These are phyloP conservation scores for Dendrocopos noguchii DNA, from an alignment of 2,113 vertebrate species.

Conservation along the genomic window DNA sequence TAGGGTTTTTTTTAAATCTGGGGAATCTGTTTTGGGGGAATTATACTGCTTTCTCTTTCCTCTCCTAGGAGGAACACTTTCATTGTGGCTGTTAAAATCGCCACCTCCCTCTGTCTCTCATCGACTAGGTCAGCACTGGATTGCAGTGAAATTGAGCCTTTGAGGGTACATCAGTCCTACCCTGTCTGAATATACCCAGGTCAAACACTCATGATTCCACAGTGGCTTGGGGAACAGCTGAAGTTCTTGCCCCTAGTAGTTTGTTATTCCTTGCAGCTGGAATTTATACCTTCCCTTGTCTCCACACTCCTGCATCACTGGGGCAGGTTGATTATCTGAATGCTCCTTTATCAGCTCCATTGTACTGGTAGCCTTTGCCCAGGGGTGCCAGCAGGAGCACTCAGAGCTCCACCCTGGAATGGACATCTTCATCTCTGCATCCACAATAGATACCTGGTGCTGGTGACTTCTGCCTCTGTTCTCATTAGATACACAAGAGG, in stretches of 20 bases:
- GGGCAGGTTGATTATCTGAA: not conserved
- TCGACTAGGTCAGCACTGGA: not conserved
- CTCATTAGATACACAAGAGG: not conserved
- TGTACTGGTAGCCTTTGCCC: not conserved
- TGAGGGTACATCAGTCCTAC: not conserved
- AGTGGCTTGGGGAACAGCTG: not conserved
- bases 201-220: accelerated
- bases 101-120: not conserved
- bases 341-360: not conserved
- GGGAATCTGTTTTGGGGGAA: not conserved
- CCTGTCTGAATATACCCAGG: not conserved
- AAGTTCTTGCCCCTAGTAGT: not conserved
- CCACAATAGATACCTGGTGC: accelerated
- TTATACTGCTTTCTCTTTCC: not conserved
- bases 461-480: not conserved
- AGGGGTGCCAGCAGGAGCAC: not conserved
- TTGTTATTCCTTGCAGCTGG: not conserved
- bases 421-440: not conserved
- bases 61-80: not conserved
- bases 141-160: not conserved
- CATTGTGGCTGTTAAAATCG: not conserved
- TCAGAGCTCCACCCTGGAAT: not conserved
- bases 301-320: not conserved
- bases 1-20: not conserved
- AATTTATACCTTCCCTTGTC: not conserved